Percentiles rank a stretch among this genome's conserved stretches.
Conservation (phyloP, 2,888 invertebrate species). For the Neoscelio sp. region DNA sequence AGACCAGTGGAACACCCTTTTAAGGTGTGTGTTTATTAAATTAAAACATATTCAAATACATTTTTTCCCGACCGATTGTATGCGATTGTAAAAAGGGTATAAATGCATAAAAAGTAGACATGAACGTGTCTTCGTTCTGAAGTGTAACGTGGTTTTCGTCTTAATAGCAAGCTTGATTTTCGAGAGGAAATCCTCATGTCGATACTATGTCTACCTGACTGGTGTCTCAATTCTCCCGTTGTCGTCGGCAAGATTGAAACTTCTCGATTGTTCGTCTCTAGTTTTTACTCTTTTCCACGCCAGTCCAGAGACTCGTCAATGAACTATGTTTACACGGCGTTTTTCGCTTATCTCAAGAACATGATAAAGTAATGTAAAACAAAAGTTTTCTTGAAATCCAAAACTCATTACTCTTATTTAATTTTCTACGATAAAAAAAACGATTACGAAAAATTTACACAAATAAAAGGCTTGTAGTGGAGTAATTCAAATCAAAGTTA, state of each 20-base stretch:
- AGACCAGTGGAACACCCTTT: no score
- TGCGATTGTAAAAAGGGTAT: constrained; percentile 43
- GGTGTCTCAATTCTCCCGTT: constrained; percentile 75
- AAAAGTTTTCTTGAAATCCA: constrained; percentile 21
- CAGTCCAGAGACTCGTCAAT: constrained; percentile 35
- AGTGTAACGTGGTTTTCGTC: constrained; percentile 65
- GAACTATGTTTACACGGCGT: constrained; percentile 52
- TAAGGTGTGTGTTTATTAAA: no score
- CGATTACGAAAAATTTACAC: no score
- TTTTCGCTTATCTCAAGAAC: constrained; percentile 33
- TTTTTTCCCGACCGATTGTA: no score
- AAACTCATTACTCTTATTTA: constrained; percentile 1
- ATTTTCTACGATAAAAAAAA: not conserved
- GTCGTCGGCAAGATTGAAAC: constrained; percentile 70
- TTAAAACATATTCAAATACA: constrained; percentile 9
- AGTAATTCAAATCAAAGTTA: no score
- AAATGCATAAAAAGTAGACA: constrained; percentile 59
- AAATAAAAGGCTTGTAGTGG: no score
- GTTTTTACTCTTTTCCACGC: constrained; percentile 43
- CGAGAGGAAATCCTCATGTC: constrained; percentile 68
- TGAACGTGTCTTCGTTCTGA: constrained; percentile 35
- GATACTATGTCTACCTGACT: constrained; percentile 72
- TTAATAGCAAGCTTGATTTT: constrained; percentile 69
- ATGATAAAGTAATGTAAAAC: constrained; percentile 57
- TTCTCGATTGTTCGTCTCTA: constrained; percentile 62